phyloP scores from a whole-genome alignment of 2,797 vertebrate species.

The Diceros bicornis region DNA sequence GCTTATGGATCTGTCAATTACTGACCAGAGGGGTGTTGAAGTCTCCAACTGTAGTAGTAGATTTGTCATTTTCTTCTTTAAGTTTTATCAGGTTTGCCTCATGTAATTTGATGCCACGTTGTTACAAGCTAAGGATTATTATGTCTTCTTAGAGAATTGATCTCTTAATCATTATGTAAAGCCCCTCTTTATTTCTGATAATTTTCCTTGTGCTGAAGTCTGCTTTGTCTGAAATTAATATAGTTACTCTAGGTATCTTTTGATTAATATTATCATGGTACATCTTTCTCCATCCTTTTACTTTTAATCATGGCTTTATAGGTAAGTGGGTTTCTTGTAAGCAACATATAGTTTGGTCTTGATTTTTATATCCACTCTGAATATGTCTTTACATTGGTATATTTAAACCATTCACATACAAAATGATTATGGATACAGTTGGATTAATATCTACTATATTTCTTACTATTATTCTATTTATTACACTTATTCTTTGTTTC shows the following conservation, averaged over 20 bases:
- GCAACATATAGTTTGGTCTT: background rate
- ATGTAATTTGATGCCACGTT: background rate
- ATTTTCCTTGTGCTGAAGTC: background rate
- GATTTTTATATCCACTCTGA: background rate
- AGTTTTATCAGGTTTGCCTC: background rate
- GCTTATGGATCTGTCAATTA: background rate
- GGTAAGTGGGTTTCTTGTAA: background rate
- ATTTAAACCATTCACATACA: background rate
- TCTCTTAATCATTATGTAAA: background rate
- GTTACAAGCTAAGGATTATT: background rate
- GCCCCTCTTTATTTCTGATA: background rate
- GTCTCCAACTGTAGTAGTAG: background rate
- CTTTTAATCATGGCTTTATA: background rate
- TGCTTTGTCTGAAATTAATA: background rate
- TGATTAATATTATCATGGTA: background rate
- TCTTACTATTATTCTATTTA: background rate
- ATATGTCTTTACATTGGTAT: background rate
- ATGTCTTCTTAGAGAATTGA: background rate
- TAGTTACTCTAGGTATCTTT: background rate
- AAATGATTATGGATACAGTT: background rate
- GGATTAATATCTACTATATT: background rate
- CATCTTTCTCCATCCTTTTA: background rate
- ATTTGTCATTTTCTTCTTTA: background rate
- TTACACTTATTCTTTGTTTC: background rate
- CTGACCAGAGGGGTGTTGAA: background rate